These are phyloP conservation scores for Anguilla megastoma DNA, from an alignment of 2,797 vertebrate genomes.

Conservation along the genomic window DNA sequence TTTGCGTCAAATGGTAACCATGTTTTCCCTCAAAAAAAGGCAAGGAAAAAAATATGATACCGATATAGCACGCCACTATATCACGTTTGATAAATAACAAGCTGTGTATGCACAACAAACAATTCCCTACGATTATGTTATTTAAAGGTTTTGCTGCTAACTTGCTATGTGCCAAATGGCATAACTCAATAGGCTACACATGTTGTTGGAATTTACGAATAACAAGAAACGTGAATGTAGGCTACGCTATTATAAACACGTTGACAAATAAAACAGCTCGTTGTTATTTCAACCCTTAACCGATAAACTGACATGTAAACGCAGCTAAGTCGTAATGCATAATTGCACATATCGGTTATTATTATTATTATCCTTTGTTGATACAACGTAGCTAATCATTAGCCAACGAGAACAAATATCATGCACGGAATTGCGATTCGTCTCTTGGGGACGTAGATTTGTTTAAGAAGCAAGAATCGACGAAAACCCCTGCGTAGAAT, in stretches of 20 bases:
- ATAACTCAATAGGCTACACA: background rate
- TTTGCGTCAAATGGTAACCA: slow-evolving; percentile 54
- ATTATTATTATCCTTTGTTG: background rate
- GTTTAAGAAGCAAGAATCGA: background rate
- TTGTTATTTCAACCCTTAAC: background rate
- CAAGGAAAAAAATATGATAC: slow-evolving; percentile 55
- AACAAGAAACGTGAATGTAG: background rate
- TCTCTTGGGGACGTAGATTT: slow-evolving; percentile 12
- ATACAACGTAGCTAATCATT: background rate
- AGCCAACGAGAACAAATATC: slow-evolving; percentile 17
- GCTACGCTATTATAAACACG: background rate
- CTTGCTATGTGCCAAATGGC: background rate
- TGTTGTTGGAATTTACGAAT: background rate
- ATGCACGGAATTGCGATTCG: slow-evolving; percentile 7
- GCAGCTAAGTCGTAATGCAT: background rate
- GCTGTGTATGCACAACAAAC: background rate
- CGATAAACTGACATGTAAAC: background rate
- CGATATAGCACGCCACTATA: slow-evolving; percentile 14
- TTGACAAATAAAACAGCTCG: background rate
- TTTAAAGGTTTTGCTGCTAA: background rate
- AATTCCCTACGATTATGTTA: background rate
- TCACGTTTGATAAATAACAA: background rate
- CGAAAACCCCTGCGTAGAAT: slow-evolving; percentile 35
- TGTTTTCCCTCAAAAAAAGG: slow-evolving; percentile 61
- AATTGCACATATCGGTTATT: background rate